These are phyloP conservation scores for Diplosoma virens DNA, from an alignment of 23 tunicate species.

Conservation along the genomic window DNA sequence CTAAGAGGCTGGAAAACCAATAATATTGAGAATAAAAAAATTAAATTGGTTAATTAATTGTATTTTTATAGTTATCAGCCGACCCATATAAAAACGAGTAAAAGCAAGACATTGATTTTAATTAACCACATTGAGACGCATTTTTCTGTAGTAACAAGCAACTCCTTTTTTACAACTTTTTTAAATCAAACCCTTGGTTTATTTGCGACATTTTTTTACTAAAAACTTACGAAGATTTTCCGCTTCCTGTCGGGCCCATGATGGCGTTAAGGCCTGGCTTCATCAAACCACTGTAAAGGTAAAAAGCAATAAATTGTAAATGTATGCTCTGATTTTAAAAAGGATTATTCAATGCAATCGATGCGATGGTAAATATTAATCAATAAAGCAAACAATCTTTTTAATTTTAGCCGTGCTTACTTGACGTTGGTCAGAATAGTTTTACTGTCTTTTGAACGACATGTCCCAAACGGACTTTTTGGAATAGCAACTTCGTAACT, in stretches of 20 bases:
- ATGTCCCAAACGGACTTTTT: conserved; percentile 46
- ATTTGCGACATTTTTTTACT: too few species aligned
- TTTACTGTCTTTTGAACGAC: conserved; percentile 34
- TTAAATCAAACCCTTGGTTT: not conserved
- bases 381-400: too few species aligned
- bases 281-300: conserved; percentile 24
- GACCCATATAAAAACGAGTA: too few species aligned
- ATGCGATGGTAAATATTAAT: too few species aligned
- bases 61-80: too few species aligned
- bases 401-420: too few species aligned
- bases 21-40: too few species aligned
- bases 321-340: too few species aligned
- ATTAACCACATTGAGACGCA: not conserved
- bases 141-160: not conserved
- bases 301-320: not conserved
- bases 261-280: conserved; percentile 39
- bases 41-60: too few species aligned
- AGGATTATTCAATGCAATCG: too few species aligned
- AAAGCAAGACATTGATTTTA: too few species aligned
- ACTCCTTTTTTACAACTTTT: not conserved
- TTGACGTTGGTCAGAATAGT: conserved; percentile 47
- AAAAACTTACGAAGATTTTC: conserved; percentile 28
- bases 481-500: conserved; percentile 38
- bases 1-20: conserved; percentile 54
- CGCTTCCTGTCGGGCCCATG: conserved; percentile 85